Evolutionary conservation across 2,797 vertebrate genomes (phyloP).

Genomic region (Etheostoma perlongum): DNA sequence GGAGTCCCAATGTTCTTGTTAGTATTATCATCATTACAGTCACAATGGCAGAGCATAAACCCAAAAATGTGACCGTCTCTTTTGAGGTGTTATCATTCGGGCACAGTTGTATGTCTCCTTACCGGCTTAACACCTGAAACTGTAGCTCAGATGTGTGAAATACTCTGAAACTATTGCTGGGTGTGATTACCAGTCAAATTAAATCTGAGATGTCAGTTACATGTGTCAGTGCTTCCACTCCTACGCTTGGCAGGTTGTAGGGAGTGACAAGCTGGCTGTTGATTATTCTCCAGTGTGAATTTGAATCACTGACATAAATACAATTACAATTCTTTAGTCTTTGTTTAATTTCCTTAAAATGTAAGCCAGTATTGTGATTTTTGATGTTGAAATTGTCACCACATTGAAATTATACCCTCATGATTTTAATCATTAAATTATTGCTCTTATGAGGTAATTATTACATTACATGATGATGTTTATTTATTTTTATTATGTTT

Average conservation of each 20-base stretch:
- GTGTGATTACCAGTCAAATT: slow-evolving; percentile 88
- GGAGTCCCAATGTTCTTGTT: slow-evolving; percentile 32
- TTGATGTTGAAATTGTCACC: slow-evolving; percentile 21
- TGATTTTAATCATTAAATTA: neutral
- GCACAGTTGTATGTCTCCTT: slow-evolving; percentile 74
- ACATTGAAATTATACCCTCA: neutral
- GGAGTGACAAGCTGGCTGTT: slow-evolving; percentile 77
- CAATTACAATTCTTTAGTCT: slow-evolving; percentile 47
- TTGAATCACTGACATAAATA: slow-evolving; percentile 52
- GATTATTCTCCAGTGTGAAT: slow-evolving; percentile 76
- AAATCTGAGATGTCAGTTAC: slow-evolving; percentile 86
- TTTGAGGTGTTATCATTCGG: slow-evolving; percentile 73
- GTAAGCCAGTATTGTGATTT: slow-evolving; percentile 16
- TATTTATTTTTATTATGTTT: too few relatives aligned
- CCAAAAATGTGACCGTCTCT: slow-evolving; percentile 62
- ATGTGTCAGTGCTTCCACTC: slow-evolving; percentile 78
- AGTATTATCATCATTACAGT: slow-evolving; percentile 46
- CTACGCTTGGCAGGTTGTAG: slow-evolving; percentile 75
- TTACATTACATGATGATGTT: too few relatives aligned
- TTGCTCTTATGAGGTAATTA: neutral
- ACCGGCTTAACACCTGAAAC: slow-evolving; percentile 82
- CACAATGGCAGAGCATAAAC: slow-evolving; percentile 58
- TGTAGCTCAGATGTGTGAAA: slow-evolving; percentile 83
- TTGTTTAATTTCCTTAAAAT: slow-evolving; percentile 52
- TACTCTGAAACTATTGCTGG: slow-evolving; percentile 84